A percentile compares a stretch with the other conserved stretches of the same genome.
These are phyloP conservation scores for Poecilia wingei DNA, from an alignment of 2,797 vertebrate genomes.

Conservation along the genomic window DNA sequence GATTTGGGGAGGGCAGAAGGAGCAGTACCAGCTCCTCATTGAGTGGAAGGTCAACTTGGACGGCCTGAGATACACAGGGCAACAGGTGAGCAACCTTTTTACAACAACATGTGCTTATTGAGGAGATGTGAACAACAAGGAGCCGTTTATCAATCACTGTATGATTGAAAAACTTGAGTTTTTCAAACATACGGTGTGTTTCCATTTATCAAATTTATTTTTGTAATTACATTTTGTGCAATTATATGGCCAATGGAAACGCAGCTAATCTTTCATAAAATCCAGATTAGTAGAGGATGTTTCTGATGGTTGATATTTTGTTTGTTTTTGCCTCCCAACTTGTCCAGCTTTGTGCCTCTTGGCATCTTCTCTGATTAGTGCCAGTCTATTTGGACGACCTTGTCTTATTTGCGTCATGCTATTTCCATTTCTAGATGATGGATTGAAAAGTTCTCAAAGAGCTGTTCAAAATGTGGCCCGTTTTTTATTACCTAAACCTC, in stretches of 20 bases:
- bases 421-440: not conserved
- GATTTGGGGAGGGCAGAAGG: conserved; percentile 94
- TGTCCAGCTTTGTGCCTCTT: not conserved
- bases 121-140: not conserved
- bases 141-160: not conserved
- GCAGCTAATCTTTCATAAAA: not conserved
- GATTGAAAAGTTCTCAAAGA: not conserved
- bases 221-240: too few relatives aligned
- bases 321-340: not conserved
- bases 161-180: too few relatives aligned
- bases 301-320: not conserved
- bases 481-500: not conserved
- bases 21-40: conserved; percentile 90
- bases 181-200: too few relatives aligned
- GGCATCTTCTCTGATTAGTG: not conserved
- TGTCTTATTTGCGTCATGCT: not conserved
- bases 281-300: not conserved
- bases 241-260: too few relatives aligned
- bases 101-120: not conserved
- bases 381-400: not conserved
- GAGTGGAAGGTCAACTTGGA: conserved; percentile 97
- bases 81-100: conserved; percentile 86
- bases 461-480: not conserved
- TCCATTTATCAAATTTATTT: too few relatives aligned
- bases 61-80: conserved; percentile 93